Conservation (phyloP, 37 sponge, comb jelly and placozoan genomes). For the Chondrilla cf. caribensis region DNA sequence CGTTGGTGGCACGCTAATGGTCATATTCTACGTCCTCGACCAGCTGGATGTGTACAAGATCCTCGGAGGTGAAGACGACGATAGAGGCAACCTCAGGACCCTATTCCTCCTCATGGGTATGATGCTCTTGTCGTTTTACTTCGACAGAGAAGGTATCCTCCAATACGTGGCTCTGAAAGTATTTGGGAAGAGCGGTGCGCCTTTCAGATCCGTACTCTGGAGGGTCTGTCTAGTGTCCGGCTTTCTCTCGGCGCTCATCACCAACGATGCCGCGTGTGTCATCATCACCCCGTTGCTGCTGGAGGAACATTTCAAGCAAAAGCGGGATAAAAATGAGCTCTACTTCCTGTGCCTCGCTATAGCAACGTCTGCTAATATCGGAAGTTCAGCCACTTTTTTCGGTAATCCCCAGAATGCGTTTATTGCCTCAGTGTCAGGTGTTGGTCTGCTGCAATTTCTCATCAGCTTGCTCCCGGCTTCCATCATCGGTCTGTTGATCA, state of each 20-base stretch:
- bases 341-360: conserved; percentile 73
- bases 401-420: conserved; percentile 92
- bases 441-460: conserved; percentile 61
- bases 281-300: conserved; percentile 77
- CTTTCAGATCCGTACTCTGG: conserved; percentile 73
- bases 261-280: conserved; percentile 79
- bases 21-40: conserved; percentile 49
- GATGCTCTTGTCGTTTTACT: conserved; percentile 87
- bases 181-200: conserved; percentile 40
- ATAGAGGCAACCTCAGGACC: conserved; percentile 60
- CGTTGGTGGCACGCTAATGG: conserved; percentile 71
- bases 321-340: conserved; percentile 50
- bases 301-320: conserved; percentile 53
- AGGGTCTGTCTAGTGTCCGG: conserved; percentile 70
- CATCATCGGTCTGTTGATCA: conserved; percentile 46
- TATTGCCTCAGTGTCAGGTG: conserved; percentile 63
- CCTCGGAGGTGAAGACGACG: conserved; percentile 39
- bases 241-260: conserved; percentile 73
- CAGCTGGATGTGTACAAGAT: conserved; percentile 63
- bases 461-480: conserved; percentile 69
- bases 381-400: conserved; percentile 86
- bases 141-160: conserved; percentile 77
- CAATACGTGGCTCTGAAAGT: conserved; percentile 47
- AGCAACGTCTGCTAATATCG: conserved; percentile 84
- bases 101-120: conserved; percentile 83